phyloP scores from a whole-genome alignment of 1,140 invertebrate genomes.

The Belonocnema kinseyi region DNA sequence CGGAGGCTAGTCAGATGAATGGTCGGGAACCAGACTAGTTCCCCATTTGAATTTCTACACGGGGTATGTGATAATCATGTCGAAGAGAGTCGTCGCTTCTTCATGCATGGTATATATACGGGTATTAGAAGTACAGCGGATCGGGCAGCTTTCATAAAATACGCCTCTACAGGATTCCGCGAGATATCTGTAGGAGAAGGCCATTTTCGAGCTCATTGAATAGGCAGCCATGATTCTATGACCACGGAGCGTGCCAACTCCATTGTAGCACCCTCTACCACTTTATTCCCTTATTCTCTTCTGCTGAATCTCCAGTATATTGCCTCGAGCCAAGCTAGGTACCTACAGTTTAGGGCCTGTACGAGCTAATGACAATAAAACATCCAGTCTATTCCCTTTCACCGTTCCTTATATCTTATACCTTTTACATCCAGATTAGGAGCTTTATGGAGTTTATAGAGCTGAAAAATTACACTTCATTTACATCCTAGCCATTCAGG shows the following conservation, averaged over 20 bases:
- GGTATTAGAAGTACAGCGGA: conserved; percentile 65
- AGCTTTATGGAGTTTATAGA: background rate
- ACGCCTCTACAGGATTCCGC: conserved; percentile 63
- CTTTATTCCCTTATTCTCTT: conserved; percentile 71
- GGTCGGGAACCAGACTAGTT: no score
- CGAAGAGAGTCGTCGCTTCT: conserved; percentile 47
- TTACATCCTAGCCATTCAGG: no score
- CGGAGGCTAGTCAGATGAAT: no score
- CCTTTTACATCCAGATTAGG: background rate
- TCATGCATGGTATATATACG: conserved; percentile 64
- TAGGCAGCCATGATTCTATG: conserved; percentile 76
- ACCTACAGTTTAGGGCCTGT: conserved; percentile 57
- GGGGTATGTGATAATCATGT: conserved; percentile 8
- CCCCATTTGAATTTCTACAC: no score
- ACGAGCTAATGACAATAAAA: conserved; percentile 61
- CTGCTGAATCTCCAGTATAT: conserved; percentile 65
- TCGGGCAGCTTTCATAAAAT: conserved; percentile 71
- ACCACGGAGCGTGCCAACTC: conserved; percentile 74
- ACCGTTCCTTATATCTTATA: conserved; percentile 1
- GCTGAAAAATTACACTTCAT: no score
- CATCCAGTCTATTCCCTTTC: conserved; percentile 33
- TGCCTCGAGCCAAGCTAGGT: conserved; percentile 50
- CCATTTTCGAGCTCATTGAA: conserved; percentile 77
- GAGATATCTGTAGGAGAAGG: conserved; percentile 72
- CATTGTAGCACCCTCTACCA: conserved; percentile 71